These are phyloP conservation scores for Eudasyphora cyanicolor DNA, from an alignment of 2,888 invertebrate genomes.

Conservation along the genomic window DNA sequence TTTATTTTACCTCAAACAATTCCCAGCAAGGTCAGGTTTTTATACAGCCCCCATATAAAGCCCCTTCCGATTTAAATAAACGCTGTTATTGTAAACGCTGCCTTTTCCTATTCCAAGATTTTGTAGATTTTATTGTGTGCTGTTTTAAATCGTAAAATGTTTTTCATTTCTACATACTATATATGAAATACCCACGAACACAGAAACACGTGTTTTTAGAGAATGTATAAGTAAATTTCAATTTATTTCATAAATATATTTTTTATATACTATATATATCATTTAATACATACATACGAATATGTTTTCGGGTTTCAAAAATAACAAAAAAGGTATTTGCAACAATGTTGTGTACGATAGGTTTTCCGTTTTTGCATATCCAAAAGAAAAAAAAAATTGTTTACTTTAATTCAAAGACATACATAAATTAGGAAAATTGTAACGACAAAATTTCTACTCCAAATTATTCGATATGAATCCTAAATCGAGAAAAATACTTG, in stretches of 20 bases:
- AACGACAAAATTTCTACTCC: background rate
- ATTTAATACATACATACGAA: conserved; percentile 51
- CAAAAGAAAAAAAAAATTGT: conserved; percentile 28
- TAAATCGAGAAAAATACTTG: conserved; percentile 40
- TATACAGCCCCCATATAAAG: no score
- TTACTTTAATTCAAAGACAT: background rate
- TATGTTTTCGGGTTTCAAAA: conserved; percentile 29
- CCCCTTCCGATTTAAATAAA: no score
- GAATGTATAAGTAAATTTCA: conserved; percentile 40
- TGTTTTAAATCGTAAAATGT: no score
- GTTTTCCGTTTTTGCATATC: conserved; percentile 40
- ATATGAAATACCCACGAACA: no score
- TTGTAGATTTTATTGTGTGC: no score
- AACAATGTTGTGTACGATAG: conserved; percentile 60
- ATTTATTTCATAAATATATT: conserved; percentile 61
- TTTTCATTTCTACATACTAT: no score
- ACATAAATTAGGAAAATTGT: conserved; percentile 2
- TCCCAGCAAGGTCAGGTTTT: no score
- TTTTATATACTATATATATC: conserved; percentile 49
- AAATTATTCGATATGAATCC: conserved; percentile 41
- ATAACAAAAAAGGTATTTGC: conserved; percentile 41
- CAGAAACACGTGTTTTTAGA: no score
- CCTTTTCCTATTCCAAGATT: no score
- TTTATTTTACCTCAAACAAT: no score
- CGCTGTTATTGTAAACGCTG: no score